Evolutionary conservation across 2,113 vertebrate genomes (phyloP), one percentile per base, ranked within the genome.

Genomic region (Etia nguti): DNA sequence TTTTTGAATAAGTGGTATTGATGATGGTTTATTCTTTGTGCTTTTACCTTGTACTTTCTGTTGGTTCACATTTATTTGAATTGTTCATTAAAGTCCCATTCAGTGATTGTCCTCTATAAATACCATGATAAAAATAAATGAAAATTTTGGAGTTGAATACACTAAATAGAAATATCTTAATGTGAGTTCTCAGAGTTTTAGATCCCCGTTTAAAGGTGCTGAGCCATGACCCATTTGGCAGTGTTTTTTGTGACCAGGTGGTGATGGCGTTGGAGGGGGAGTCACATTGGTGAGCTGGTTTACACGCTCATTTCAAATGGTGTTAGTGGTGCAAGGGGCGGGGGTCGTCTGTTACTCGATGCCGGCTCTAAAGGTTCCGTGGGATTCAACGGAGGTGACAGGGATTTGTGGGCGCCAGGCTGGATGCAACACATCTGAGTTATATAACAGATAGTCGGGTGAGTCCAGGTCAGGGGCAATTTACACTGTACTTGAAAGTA

Each of bases 351-450:
- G 46, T 80, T 65, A 87, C 80, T 70, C 4, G 50, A 83, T 56
- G 80, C 82, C 15, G 7, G 75, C 52, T 55, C 41, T 16, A 24
- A 18, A 55, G 84, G 77, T 73, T 82, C 18, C 4, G 1, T 81
- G 83, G 89, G 86, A 88, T 90, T 90, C 43, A 85, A 81, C 8
- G 2, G 89, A 86, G 88, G 88, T 83, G 89, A 50, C 3, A 29
- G 86, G 88, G 86, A 93, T 90, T 91, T 90, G 86, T 83, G 81
- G 92, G 92, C 88, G 82, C 92, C 90, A 83, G 81, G 50, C 84
- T 86, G 86, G 84, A 92, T 88, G 81, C 83, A 82, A 75, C 85
- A 84, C 80, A 81, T 90, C 77, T 73, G 82, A 70, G 75, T 90
- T 89, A 87, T 59, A 22, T 89, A 89, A 90, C 60, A 2, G 43